These are phyloP conservation scores for Macrobrachium rosenbergii DNA, from an alignment of 1,140 invertebrate species.

Conservation along the genomic window DNA sequence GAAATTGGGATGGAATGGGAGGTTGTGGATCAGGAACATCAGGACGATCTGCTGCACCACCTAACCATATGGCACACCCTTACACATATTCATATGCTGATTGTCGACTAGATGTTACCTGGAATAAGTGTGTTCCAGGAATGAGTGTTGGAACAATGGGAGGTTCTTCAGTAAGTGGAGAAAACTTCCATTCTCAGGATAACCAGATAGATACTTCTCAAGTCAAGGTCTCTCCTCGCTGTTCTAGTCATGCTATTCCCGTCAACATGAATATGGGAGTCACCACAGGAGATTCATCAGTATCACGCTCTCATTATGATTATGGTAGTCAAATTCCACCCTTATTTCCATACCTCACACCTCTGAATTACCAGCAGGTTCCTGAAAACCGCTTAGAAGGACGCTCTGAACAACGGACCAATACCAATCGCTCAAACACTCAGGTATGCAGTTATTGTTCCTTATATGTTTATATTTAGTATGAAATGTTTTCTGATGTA, in stretches of 20 bases:
- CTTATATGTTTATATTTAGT: too few relatives aligned
- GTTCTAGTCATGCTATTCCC: slow-evolving; percentile 18
- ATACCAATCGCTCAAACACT: background rate
- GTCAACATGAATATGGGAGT: slow-evolving; percentile 48
- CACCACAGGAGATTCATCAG: slow-evolving; percentile 32
- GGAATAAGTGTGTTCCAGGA: slow-evolving; percentile 50
- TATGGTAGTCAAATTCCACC: slow-evolving; percentile 48
- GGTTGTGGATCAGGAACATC: slow-evolving; percentile 4
- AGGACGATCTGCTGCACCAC: slow-evolving; percentile 3
- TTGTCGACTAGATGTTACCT: slow-evolving; percentile 37
- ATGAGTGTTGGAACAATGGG: slow-evolving; percentile 20
- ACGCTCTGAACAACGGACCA: slow-evolving; percentile 30
- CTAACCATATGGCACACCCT: slow-evolving; percentile 46
- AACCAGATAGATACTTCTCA: slow-evolving; percentile 38
- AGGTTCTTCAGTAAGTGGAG: slow-evolving; percentile 21
- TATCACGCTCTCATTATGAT: slow-evolving; percentile 51
- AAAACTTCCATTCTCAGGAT: slow-evolving; percentile 26
- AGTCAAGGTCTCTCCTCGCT: slow-evolving; percentile 19
- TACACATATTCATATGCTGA: slow-evolving; percentile 57
- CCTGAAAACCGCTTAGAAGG: slow-evolving; percentile 24
- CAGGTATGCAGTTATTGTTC: background rate
- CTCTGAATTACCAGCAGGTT: slow-evolving; percentile 46
- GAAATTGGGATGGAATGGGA: slow-evolving; percentile 49
- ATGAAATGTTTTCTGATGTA: too few relatives aligned
- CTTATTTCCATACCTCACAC: slow-evolving; percentile 46